These are phyloP conservation scores for Chaenodraco wilsoni DNA, from an alignment of 2,797 vertebrate genomes.

Conservation along the genomic window DNA sequence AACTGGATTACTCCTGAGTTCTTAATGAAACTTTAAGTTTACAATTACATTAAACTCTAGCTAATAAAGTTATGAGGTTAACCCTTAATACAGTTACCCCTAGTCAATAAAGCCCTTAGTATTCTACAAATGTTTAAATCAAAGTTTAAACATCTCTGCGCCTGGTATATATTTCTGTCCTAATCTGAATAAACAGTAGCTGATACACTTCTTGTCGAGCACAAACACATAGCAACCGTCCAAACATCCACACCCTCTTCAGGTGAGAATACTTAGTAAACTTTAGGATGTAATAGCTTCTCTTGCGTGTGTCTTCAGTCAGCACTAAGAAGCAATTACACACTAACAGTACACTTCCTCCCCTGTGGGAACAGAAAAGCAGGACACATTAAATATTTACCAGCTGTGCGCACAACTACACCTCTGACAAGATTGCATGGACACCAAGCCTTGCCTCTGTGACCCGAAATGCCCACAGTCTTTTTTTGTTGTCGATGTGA, in stretches of 20 bases:
- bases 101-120: too few relatives aligned
- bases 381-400: slow-evolving; percentile 72
- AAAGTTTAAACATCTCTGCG: not conserved
- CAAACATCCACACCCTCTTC: slow-evolving; percentile 5
- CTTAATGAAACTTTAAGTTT: too few relatives aligned
- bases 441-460: slow-evolving; percentile 47
- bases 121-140: too few relatives aligned
- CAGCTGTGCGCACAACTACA: slow-evolving; percentile 53
- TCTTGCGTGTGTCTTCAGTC: slow-evolving; percentile 26
- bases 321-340: slow-evolving; percentile 37
- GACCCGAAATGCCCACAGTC: slow-evolving; percentile 30
- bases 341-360: slow-evolving; percentile 31
- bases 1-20: too few relatives aligned
- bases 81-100: too few relatives aligned
- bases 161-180: not conserved
- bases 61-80: too few relatives aligned
- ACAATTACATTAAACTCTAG: too few relatives aligned
- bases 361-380: slow-evolving; percentile 57
- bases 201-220: not conserved
- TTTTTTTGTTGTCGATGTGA: slow-evolving; percentile 2
- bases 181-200: not conserved
- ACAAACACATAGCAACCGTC: slow-evolving; percentile 1
- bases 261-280: slow-evolving; percentile 17
- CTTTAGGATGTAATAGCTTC: slow-evolving; percentile 18
- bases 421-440: slow-evolving; percentile 39